Base-by-base conservation (phyloP, 2,888 invertebrate species). In the Macrophya alboannulata region DNA sequence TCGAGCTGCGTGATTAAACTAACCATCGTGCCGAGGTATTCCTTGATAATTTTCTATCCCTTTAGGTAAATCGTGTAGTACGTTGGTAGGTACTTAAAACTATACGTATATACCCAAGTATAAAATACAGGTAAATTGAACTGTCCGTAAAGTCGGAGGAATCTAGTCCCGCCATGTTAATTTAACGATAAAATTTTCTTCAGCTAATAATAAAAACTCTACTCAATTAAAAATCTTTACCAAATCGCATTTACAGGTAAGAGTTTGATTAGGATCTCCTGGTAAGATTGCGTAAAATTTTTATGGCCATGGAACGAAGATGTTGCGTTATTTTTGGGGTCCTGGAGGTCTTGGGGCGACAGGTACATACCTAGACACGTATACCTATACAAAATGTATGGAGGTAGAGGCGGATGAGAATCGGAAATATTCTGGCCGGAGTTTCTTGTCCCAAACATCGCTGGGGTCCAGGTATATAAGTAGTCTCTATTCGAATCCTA, bases 401-500 rank as follows among this genome's bases (percentile, higher is more conserved):
- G 25, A 77, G 65, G 25, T 25, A 45, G 65, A 82, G 45, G 65
- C 21, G 48, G 31, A 45, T 17, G 37, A 65, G 71, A 48, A 68
- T 83, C 25, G 68, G 43, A 83, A 83, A 48, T 83, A 83, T 83
- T 83, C 59, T n/a, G 1, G 62, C 62, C 10, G 40, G 37, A 15
- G 77, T 51, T 77, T 62, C 62, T 59, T 62, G 0, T 62, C 59
- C 21, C 10, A 40, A 62, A 62, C 68, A 48, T 83, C 51, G 83
- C 48, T 68, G 83, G 83, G 83, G 83, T 83, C 68, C 83, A 48
- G 48, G 77, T 83, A 48, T 25, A 51, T 82, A 59, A 77, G 31
- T 21, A 83, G 45, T 25, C 68, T 68, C 65, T 25, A 65, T 68
- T 68, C 21, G 83, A 40, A 83, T 45, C n/a, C 31, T 21, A 59